A percentile compares a stretch with the other conserved stretches of the same genome.
These are phyloP conservation scores for Carlito syrichta DNA, from an alignment of 2,113 vertebrate species.

Conservation along the genomic window DNA sequence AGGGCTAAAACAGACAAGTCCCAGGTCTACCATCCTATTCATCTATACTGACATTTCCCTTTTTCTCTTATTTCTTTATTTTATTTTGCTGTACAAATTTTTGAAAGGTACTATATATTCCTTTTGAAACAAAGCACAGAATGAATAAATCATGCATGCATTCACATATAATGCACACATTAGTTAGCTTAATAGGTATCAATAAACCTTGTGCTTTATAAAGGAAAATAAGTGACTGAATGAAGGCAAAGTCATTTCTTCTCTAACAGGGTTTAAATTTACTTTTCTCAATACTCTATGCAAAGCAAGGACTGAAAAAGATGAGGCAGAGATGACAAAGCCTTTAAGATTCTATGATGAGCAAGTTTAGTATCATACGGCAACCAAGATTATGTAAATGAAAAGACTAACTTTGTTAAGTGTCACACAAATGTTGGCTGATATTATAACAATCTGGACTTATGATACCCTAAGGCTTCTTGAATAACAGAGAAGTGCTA, in stretches of 20 bases:
- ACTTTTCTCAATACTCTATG: conserved; percentile 6
- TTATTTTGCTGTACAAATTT: background rate
- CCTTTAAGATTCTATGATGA: background rate
- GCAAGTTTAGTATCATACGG: background rate
- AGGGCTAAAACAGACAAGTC: background rate
- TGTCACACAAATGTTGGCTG: conserved; percentile 28
- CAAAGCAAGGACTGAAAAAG: conserved; percentile 29
- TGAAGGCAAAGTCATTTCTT: background rate
- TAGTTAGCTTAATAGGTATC: conserved; percentile 10
- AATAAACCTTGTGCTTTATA: conserved; percentile 8
- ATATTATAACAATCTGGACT: conserved; percentile 55
- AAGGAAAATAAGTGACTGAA: background rate
- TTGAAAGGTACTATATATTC: conserved; percentile 11
- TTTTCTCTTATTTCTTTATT: conserved; percentile 19
- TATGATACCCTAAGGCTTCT: conserved; percentile 18
- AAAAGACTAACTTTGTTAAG: conserved; percentile 53
- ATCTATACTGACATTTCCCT: background rate
- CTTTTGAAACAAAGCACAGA: background rate
- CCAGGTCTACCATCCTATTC: background rate
- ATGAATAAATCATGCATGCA: conserved; percentile 30
- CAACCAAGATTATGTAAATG: conserved; percentile 58
- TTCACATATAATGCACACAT: background rate
- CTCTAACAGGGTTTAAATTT: conserved; percentile 18
- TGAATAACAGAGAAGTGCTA: conserved; percentile 42
- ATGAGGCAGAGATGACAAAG: background rate